Evolutionary conservation across 2,797 vertebrate genomes (phyloP), one percentile per base, ranked within the genome.

Genomic region (Tenualosa thibaudeaui): DNA sequence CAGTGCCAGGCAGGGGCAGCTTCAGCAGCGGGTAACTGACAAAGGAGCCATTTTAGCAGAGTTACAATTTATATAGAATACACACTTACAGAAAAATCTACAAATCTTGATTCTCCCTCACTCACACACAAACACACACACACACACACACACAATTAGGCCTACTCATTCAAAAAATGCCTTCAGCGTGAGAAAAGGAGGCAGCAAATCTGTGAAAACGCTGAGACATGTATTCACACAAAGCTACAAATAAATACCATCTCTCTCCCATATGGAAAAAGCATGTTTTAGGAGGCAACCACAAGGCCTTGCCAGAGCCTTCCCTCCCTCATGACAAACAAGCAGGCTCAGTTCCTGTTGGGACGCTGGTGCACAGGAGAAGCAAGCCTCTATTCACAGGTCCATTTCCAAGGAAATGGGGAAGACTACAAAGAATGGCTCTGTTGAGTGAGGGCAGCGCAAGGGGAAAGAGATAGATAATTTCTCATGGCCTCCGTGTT

Each of bases 1-100:
- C 98, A 0, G 98, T 98, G 58, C 98, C 98, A 0, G 98, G 98
- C 88, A 99, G 91, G 0, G 98, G 98, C n/a, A 99, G 97, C 94
- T 97, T 98, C 91, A 99, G 93, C 91, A 99, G 93, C 0, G 98
- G 98, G 89, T 96, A 99, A 91, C 98, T 99, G 86, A 31, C 26
- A 81, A 85, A 68, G n/a, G 43, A 58, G 40, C n/a, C n/a, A 50
- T n/a, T 26, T 51, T 31, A 58, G 19, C 10, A 50, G 19, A 71
- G 65, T 71, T 31, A 71, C 31, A 71, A 46, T 46, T 58, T 58
- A 19, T n/a, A 19, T 2, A 22, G 17, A n/a, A 58, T 7, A 58
- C 56, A 58, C 56, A 58, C 56, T 19, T 19, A 15, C 10, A 54
- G 17, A 62, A 17, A 62, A 4, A 71, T 9, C 31, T 7, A 83